These are phyloP conservation scores for Cataglyphis livida DNA, from an alignment of 2,888 invertebrate genomes.

Conservation along the genomic window DNA sequence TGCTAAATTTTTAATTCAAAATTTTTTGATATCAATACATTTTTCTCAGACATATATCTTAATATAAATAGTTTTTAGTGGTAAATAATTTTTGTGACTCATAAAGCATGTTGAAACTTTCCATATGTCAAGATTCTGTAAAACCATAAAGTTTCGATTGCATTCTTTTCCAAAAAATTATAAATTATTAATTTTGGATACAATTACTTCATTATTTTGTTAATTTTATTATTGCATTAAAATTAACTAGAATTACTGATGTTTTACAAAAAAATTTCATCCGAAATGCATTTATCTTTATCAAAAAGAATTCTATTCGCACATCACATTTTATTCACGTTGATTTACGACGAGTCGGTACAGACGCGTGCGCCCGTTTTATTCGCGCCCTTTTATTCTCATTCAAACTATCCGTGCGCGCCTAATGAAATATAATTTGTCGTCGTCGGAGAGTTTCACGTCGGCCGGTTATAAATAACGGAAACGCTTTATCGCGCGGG, in stretches of 20 bases:
- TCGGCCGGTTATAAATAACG: slow-evolving; percentile 64
- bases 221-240: slow-evolving; percentile 4
- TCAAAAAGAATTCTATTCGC: slow-evolving; percentile 6
- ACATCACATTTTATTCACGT: slow-evolving; percentile 42
- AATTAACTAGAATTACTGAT: neutral
- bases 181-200: neutral
- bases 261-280: neutral
- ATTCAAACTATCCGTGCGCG: slow-evolving; percentile 52
- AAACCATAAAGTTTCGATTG: neutral
- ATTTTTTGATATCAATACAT: neutral
- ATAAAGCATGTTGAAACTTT: neutral
- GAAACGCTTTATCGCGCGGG: slow-evolving; percentile 65
- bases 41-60: neutral
- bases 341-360: slow-evolving; percentile 42
- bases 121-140: neutral
- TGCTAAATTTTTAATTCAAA: slow-evolving; percentile 8
- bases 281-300: neutral
- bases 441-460: slow-evolving; percentile 62
- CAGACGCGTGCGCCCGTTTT: slow-evolving; percentile 29
- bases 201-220: neutral
- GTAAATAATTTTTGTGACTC: neutral
- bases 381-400: slow-evolving; percentile 37
- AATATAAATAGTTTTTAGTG: neutral
- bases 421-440: slow-evolving; percentile 71
- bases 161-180: neutral